phyloP scores from a whole-genome alignment of 2,797 vertebrate species.

The Eidolon dupreanum region DNA sequence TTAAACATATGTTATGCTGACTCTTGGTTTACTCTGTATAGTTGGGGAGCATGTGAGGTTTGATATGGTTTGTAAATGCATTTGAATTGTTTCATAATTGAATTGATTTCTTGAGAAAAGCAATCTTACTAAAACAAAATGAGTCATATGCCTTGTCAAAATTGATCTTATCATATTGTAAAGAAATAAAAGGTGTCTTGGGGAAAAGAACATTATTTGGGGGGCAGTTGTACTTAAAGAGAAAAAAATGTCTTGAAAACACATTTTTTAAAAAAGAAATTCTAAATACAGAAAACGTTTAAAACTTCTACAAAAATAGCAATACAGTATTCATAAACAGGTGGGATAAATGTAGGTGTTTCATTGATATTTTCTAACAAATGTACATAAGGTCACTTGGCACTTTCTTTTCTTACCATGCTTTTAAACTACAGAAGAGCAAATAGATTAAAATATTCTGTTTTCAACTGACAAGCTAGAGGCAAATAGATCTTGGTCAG shows the following conservation, averaged over 20 bases:
- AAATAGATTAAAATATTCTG: neutral
- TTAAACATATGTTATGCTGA: neutral
- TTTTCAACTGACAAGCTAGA: neutral
- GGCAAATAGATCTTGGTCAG: neutral
- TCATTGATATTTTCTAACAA: neutral
- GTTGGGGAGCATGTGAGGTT: neutral
- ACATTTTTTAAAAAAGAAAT: neutral
- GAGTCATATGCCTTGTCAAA: neutral
- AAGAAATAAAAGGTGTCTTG: neutral
- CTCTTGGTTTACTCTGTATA: neutral
- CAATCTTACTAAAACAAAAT: conserved; percentile 8
- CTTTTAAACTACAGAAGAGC: neutral
- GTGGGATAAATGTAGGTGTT: neutral
- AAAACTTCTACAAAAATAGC: neutral
- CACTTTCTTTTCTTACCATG: neutral
- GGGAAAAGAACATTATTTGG: neutral
- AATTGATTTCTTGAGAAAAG: neutral
- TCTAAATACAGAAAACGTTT: neutral
- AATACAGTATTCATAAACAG: neutral
- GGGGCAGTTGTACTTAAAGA: neutral
- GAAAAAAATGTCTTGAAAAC: neutral
- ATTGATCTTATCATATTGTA: neutral
- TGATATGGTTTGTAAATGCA: neutral
- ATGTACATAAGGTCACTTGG: neutral
- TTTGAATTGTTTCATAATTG: neutral